Evolutionary conservation across 2,113 vertebrate species (phyloP).

Genomic region (Ammodytes marinus): DNA sequence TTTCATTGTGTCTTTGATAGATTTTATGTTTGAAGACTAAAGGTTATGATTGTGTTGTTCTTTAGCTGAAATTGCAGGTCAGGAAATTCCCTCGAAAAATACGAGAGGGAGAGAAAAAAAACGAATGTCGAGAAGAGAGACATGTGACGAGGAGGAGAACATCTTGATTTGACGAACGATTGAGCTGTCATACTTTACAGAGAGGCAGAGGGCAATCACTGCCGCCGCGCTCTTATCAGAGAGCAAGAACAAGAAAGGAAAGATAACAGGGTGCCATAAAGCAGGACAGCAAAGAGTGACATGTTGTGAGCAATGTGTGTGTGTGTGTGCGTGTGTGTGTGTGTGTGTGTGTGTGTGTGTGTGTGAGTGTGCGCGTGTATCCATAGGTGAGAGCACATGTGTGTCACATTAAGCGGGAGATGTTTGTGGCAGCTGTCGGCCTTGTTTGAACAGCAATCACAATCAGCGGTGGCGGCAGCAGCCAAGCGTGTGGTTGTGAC

Average conservation of each 20-base stretch:
- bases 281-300: slow-evolving; percentile 43
- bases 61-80: slow-evolving; percentile 5
- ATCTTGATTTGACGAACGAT: slow-evolving; percentile 71
- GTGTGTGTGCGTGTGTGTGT: slow-evolving; percentile 19
- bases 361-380: slow-evolving; percentile 37
- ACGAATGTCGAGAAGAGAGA: neutral
- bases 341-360: slow-evolving; percentile 22
- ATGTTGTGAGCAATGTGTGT: slow-evolving; percentile 24
- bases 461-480: slow-evolving; percentile 71
- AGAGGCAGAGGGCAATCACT: slow-evolving; percentile 71
- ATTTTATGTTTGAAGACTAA: neutral
- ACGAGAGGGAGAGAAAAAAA: neutral
- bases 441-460: slow-evolving; percentile 83
- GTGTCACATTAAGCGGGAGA: slow-evolving; percentile 63
- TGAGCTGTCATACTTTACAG: slow-evolving; percentile 67
- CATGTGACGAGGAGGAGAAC: slow-evolving; percentile 27
- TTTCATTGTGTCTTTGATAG: neutral
- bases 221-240: slow-evolving; percentile 60
- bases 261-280: slow-evolving; percentile 80
- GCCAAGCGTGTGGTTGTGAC: slow-evolving; percentile 74
- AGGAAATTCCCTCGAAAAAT: neutral
- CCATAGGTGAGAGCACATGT: slow-evolving; percentile 49
- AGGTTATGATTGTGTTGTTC: neutral
- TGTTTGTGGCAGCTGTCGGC: slow-evolving; percentile 81
- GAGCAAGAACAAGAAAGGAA: slow-evolving; percentile 35